Base-by-base conservation (phyloP, 2,797 vertebrate genomes). In the Buceros bicornis region DNA sequence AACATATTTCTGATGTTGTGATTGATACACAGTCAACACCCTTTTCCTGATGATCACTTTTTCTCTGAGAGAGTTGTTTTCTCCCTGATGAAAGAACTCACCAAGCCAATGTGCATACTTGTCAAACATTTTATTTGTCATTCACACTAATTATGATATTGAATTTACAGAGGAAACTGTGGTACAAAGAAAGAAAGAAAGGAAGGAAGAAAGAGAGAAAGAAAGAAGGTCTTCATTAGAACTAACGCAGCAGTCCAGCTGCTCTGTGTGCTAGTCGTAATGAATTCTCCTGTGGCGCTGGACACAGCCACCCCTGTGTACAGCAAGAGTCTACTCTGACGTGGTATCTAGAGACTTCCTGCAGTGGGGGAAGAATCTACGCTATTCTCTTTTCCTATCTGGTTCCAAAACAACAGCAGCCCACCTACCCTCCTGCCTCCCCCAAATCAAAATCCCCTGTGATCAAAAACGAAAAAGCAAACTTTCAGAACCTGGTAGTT, bases 41-140 rank as follows among this genome's bases (percentile, higher is more conserved):
- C 17, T 77, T 65, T 29, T 66, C 40, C 22, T 69, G 25, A 4
- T 11, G 31, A 8, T 19, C 58, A 56, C 42, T 80, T 71, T 79
- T 51, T 5, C 66, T 81, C 40, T 5, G 18, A 37, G 33, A 20
- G 5, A 18, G 11, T 40, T 29, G 6, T 42, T 47, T 54, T 13
- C 20, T n/a, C 73, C 51, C n/a, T 6, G 15, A 40, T 40, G 40
- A 96, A 97, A 97, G 54, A 97, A 80, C 1, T 10, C 83, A 81
- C n/a, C 48, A 54, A 71, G 57, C 57, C 57, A 57, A 17, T 10
- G 7, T 43, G 53, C 12, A n/a, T 92, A 94, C 80, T 97, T 94
- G 96, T 96, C 96, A 96, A 97, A 97, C 93, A 79, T 92, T 97
- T 98, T 98, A 98, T 98, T 98, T 97, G 95, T 94, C 97, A 92